phyloP scores from a whole-genome alignment of 2,113 vertebrate species.

The Deroptyus accipitrinus region DNA sequence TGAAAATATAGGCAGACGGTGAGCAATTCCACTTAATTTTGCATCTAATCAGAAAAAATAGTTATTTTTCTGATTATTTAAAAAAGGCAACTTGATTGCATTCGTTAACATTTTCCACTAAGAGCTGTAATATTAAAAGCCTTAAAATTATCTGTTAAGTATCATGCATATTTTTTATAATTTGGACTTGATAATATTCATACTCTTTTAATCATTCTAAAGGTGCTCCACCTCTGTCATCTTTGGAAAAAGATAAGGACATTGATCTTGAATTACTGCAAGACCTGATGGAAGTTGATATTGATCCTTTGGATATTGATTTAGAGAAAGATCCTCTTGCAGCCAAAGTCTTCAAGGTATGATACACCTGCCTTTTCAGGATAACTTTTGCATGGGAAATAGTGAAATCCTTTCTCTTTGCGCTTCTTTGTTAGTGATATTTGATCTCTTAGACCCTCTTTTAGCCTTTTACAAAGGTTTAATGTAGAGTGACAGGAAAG shows the following conservation, averaged over 20 bases:
- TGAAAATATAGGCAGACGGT: neutral
- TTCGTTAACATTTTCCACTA: neutral
- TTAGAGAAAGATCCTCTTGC: conserved; percentile 99
- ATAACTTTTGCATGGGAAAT: neutral
- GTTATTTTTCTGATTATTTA: neutral
- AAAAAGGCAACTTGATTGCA: neutral
- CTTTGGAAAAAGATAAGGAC: conserved; percentile 99
- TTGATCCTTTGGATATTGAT: conserved; percentile 99
- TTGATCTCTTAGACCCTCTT: neutral
- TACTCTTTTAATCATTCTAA: conserved; percentile 72
- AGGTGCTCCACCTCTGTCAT: conserved; percentile 95
- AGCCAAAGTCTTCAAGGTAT: conserved; percentile 99
- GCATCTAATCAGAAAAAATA: neutral
- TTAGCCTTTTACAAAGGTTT: neutral
- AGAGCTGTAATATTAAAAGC: neutral
- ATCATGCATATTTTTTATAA: conserved; percentile 19
- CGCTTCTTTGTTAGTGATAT: neutral
- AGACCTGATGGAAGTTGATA: conserved; percentile 99
- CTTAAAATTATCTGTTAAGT: conserved; percentile 59
- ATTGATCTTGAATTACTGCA: conserved; percentile 99
- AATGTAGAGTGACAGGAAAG: neutral
- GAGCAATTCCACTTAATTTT: neutral
- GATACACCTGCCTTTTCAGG: conserved; percentile 8
- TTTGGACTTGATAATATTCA: neutral
- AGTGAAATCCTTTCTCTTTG: neutral